Base-by-base conservation (phyloP, 2,113 vertebrate species). In the Ascaphus truei region DNA sequence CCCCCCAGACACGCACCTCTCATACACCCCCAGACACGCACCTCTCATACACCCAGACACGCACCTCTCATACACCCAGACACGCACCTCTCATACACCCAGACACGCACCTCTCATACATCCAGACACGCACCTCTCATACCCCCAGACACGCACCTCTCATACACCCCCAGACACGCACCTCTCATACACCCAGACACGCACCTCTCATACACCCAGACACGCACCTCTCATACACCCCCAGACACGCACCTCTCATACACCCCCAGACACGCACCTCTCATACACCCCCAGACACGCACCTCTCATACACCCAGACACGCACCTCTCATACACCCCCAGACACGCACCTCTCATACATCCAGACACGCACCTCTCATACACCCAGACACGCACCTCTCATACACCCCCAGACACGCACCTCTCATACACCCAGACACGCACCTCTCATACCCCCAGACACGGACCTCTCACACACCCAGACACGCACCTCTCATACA, bases 361-460 rank as follows among this genome's bases (percentile, higher is more conserved):
- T 18, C 16, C 41, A 37, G 2, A 39, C 6, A 37, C 22, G 20
- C 30, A 50, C 20, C 20, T 61, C 30, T 60, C 58, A 52, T 69
- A 58, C 65, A 36, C 30, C 34, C 52, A 68, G 18, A 34, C 33
- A 27, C 10, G n/a, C 37, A n/a, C n/a, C n/a, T n/a, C n/a, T n/a
- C n/a, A n/a, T n/a, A n/a, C n/a, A n/a, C n/a, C n/a, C 51, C n/a
- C n/a, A 66, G 20, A 41, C 57, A 61, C 31, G 51, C 48, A 43
- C 7, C 18, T 31, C 36, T 39, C 41, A 45, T 18, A 7, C 13
- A 13, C 16, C n/a, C n/a, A n/a, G n/a, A n/a, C n/a, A n/a, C n/a
- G n/a, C n/a, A n/a, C n/a, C n/a, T n/a, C n/a, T n/a, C 36, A 48
- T 51, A 34, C 33, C 27, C 50, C 23, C 34, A 31, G n/a, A n/a